These are phyloP conservation scores for Falcaria lacertinaria DNA, from an alignment of 2,888 invertebrate genomes.

Conservation along the genomic window DNA sequence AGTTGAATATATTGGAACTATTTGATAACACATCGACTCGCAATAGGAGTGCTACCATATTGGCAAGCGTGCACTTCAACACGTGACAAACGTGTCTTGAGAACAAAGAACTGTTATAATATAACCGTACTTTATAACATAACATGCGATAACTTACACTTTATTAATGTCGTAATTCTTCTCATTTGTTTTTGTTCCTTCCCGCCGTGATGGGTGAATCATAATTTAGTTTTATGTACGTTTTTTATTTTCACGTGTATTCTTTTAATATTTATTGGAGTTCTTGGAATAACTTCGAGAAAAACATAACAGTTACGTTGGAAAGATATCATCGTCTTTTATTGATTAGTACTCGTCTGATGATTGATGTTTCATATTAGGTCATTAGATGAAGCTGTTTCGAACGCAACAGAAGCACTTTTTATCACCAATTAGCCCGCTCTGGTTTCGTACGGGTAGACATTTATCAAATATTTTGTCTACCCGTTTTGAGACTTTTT, in stretches of 20 bases:
- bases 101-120: neutral
- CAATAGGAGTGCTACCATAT: neutral
- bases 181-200: neutral
- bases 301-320: too few species aligned
- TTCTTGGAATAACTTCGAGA: neutral
- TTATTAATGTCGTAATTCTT: neutral
- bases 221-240: neutral
- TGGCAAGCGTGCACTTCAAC: neutral
- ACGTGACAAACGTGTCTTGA: constrained; percentile 1
- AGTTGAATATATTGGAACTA: neutral
- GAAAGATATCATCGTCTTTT: too few species aligned
- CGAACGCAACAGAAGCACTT: too few species aligned
- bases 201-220: neutral
- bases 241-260: neutral
- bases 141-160: neutral
- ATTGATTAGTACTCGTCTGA: too few species aligned
- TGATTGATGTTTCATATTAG: too few species aligned
- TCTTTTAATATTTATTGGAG: neutral
- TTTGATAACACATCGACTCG: neutral
- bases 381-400: too few species aligned
- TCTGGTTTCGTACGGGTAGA: too few species aligned
- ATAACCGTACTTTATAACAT: neutral
- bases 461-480: too few species aligned
- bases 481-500: too few species aligned
- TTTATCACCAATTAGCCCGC: too few species aligned